These are phyloP conservation scores for Illadopsis cleaveri DNA, from an alignment of 2,113 vertebrate genomes.

Conservation along the genomic window DNA sequence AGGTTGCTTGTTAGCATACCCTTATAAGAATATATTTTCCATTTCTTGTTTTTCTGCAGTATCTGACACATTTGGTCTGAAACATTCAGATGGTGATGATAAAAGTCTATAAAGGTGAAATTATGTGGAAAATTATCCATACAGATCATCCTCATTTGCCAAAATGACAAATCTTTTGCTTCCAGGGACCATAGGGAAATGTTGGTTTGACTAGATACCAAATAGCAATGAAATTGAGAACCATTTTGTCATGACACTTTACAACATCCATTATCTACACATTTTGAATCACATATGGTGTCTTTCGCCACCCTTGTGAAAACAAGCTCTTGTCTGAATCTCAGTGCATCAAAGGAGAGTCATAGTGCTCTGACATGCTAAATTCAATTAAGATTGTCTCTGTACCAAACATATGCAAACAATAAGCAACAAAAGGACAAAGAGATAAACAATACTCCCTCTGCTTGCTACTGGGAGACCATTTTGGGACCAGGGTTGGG, in stretches of 20 bases:
- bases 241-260: background rate
- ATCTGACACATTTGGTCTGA: background rate
- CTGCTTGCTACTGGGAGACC: background rate
- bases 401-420: background rate
- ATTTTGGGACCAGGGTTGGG: rapidly evolving
- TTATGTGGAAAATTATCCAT: background rate
- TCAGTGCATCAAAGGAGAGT: background rate
- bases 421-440: background rate
- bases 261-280: background rate
- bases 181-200: background rate
- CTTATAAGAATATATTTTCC: background rate
- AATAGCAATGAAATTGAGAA: background rate
- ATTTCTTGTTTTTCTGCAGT: background rate
- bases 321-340: background rate
- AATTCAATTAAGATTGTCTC: background rate
- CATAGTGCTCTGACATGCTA: background rate
- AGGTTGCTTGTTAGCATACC: background rate
- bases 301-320: background rate
- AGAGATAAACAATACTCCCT: background rate
- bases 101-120: background rate
- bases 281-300: background rate
- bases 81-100: background rate
- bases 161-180: background rate
- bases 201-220: background rate
- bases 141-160: background rate